These are phyloP conservation scores for Pentalonia nigronervosa DNA, from an alignment of 1,140 invertebrate genomes.

Conservation along the genomic window DNA sequence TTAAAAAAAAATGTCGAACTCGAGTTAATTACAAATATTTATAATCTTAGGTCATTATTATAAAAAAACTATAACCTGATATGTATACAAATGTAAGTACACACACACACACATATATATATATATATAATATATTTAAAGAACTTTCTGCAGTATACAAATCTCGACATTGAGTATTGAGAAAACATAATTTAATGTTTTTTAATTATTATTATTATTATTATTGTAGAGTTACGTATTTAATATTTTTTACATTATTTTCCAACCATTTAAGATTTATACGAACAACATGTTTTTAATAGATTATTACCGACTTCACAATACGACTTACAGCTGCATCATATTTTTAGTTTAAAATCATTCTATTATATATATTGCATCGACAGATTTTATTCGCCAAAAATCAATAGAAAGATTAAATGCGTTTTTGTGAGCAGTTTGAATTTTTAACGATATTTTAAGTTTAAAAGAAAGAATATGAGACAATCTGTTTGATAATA, in stretches of 20 bases:
- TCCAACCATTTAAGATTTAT: background rate
- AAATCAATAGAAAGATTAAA: background rate
- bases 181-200: no score
- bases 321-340: no score
- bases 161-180: no score
- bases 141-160: no score
- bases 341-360: background rate
- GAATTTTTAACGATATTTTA: background rate
- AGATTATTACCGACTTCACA: no score
- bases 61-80: background rate
- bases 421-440: background rate
- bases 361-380: background rate
- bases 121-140: background rate
- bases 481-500: background rate
- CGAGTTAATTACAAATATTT: no score
- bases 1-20: no score
- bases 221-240: background rate
- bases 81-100: no score
- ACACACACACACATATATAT: no score
- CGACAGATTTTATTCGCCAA: background rate
- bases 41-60: no score
- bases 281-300: background rate
- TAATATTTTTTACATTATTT: background rate
- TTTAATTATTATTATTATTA: no score
- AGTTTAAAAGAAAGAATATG: background rate